These are phyloP conservation scores for Falco berigora DNA, from an alignment of 2,797 vertebrate species.

Conservation along the genomic window DNA sequence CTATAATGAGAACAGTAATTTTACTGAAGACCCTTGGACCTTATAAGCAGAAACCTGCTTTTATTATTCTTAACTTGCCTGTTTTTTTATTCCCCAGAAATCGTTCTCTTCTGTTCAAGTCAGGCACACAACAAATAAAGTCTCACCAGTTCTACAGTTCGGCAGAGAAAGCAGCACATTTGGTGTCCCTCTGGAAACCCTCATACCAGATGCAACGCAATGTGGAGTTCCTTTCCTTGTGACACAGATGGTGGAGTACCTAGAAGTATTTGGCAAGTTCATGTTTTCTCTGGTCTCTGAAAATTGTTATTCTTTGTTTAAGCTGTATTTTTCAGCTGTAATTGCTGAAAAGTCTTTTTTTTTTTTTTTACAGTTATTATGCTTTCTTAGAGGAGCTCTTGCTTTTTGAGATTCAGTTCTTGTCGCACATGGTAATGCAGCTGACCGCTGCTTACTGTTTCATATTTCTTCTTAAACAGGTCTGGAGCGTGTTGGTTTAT, in stretches of 20 bases:
- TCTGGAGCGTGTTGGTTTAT: conserved; percentile 75
- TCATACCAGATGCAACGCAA: conserved; percentile 47
- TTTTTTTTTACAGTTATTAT: fast-evolving
- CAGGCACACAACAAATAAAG: conserved; percentile 62
- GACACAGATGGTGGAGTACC: conserved; percentile 76
- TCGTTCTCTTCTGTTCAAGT: conserved; percentile 72
- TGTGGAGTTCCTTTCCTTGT: conserved; percentile 73
- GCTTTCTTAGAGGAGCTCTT: neutral
- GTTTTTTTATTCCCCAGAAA: conserved; percentile 61
- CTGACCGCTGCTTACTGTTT: neutral
- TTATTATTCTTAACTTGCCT: neutral
- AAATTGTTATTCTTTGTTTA: neutral
- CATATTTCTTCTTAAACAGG: conserved; percentile 44
- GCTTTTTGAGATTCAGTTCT: neutral
- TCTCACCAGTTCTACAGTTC: conserved; percentile 63
- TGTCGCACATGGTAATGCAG: neutral
- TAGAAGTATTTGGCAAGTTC: conserved; percentile 74
- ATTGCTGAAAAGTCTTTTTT: neutral
- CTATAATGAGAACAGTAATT: neutral
- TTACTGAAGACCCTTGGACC: neutral
- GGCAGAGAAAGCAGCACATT: conserved; percentile 45
- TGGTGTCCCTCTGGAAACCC: conserved; percentile 71
- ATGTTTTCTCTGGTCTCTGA: neutral
- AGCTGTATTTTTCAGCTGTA: neutral
- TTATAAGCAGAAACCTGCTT: no score